Conservation (phyloP, 2,888 invertebrate species). For the Plebejus melissa region DNA sequence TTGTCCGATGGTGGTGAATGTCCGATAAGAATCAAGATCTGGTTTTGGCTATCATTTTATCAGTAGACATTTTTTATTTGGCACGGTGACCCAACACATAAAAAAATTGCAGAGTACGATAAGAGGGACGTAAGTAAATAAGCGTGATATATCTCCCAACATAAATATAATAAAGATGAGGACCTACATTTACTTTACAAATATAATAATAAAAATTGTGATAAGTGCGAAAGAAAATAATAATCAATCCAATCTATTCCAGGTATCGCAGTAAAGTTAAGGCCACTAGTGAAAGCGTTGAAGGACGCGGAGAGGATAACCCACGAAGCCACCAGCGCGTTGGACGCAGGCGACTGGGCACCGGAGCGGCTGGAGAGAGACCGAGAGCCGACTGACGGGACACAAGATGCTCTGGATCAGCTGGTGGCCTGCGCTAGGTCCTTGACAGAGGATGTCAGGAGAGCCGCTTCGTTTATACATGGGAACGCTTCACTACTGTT, state of each 20-base stretch:
- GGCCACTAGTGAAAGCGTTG: conserved; percentile 88
- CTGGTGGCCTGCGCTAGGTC: conserved; percentile 92
- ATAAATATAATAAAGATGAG: not conserved
- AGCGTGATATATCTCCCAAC: not conserved
- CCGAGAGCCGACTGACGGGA: conserved; percentile 75
- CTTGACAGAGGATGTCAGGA: conserved; percentile 92
- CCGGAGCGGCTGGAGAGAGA: conserved; percentile 80
- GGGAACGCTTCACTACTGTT: conserved; percentile 89
- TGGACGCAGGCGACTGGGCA: conserved; percentile 90
- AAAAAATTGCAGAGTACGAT: not conserved
- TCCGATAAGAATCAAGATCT: not conserved
- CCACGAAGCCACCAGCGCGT: conserved; percentile 85
- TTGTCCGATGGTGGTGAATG: not conserved
- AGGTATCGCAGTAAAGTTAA: conserved; percentile 84
- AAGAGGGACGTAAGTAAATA: not conserved
- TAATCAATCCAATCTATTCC: conserved; percentile 27
- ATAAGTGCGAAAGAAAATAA: not conserved
- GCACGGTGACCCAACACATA: not conserved
- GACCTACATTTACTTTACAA: not conserved
- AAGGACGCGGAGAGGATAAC: conserved; percentile 89
- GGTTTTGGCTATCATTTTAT: not conserved
- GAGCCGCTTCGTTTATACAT: conserved; percentile 94
- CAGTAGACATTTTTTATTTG: not conserved
- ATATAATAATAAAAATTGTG: not conserved
- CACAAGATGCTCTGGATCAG: conserved; percentile 92